phyloP scores from a whole-genome alignment of 2,797 vertebrate genomes.

The Sciurus carolinensis region DNA sequence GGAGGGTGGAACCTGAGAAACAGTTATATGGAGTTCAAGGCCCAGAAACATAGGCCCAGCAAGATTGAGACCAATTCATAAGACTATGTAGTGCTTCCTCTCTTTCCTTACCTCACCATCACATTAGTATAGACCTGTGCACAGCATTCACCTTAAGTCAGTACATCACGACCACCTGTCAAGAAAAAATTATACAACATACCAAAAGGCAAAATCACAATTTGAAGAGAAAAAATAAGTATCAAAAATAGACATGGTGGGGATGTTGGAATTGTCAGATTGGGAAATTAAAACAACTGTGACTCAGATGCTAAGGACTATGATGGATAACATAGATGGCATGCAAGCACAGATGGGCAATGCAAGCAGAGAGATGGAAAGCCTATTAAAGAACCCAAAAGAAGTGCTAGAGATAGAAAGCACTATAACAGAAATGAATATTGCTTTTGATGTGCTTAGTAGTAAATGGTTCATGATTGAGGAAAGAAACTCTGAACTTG shows the following conservation, averaged over 20 bases:
- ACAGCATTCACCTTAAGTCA: background rate
- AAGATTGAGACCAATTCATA: background rate
- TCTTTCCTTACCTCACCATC: background rate
- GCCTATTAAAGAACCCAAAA: background rate
- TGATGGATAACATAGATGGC: background rate
- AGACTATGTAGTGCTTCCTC: accelerated
- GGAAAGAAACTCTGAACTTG: background rate
- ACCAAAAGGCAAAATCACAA: background rate
- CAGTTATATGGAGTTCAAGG: background rate
- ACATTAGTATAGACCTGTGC: background rate
- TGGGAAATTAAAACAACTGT: background rate
- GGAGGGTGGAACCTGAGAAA: background rate
- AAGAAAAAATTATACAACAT: background rate
- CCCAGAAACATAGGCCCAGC: background rate
- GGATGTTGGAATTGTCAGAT: background rate
- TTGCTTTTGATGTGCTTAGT: background rate
- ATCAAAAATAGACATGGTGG: background rate
- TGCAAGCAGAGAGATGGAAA: background rate
- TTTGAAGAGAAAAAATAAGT: background rate
- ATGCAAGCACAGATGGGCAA: background rate
- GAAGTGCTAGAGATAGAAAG: background rate
- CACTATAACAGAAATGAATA: background rate
- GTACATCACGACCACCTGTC: too few species aligned
- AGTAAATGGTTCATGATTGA: background rate
- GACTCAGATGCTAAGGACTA: background rate